A percentile compares a stretch with the other conserved stretches of the same genome.
phyloP scores from a whole-genome alignment of 2,797 vertebrate species.

The Pelodytes ibericus region DNA sequence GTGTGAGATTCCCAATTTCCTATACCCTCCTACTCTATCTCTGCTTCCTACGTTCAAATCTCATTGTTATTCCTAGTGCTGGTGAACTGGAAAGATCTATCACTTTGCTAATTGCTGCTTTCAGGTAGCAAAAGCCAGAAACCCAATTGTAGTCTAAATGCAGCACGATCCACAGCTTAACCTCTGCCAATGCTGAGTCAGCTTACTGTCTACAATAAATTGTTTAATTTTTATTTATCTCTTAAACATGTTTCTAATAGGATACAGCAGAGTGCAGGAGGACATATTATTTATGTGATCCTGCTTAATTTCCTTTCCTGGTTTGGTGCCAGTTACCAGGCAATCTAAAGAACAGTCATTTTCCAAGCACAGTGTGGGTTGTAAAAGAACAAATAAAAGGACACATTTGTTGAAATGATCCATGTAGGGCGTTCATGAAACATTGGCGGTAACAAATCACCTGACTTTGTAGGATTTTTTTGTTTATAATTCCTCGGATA shows the following conservation, averaged over 20 bases:
- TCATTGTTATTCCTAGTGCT: conserved; percentile 48
- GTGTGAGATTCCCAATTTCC: conserved; percentile 21
- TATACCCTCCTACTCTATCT: conserved; percentile 5
- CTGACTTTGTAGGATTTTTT: background rate
- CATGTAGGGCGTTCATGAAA: conserved; percentile 37
- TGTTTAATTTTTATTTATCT: conserved; percentile 59
- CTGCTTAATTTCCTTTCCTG: conserved; percentile 52
- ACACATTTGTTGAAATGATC: conserved; percentile 39
- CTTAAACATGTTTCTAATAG: conserved; percentile 53
- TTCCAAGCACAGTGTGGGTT: conserved; percentile 18
- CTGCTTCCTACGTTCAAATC: conserved; percentile 28
- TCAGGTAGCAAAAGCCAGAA: conserved; percentile 37
- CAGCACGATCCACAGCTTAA: conserved; percentile 30
- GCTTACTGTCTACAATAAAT: conserved; percentile 51
- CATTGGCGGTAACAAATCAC: conserved; percentile 19
- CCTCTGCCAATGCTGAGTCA: conserved; percentile 52
- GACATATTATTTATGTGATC: conserved; percentile 54
- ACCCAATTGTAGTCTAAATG: conserved; percentile 26
- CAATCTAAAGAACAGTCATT: conserved; percentile 44
- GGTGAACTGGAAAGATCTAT: conserved; percentile 33
- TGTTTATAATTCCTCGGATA: background rate
- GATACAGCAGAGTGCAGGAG: conserved; percentile 34
- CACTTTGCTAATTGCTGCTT: conserved; percentile 37
- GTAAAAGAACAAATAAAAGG: conserved; percentile 25
- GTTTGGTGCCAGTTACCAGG: conserved; percentile 49